Evolutionary conservation across 2,113 vertebrate species (phyloP).

Genomic region (Notiomystis cincta): DNA sequence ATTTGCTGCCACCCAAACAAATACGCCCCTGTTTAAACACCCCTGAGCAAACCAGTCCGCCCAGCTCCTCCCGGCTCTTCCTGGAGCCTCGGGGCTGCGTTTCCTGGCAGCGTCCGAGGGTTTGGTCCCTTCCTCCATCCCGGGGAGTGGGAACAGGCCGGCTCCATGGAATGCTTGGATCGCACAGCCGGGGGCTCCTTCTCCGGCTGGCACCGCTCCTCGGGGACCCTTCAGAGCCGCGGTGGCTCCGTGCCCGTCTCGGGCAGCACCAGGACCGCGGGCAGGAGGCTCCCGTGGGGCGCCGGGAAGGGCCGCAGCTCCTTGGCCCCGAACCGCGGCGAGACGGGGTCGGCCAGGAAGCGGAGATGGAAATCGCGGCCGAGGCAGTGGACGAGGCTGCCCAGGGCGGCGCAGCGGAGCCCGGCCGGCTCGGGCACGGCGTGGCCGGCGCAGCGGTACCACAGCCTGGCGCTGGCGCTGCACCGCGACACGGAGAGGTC

Average conservation of each 20-base stretch:
- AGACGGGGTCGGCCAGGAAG: slow-evolving; percentile 83
- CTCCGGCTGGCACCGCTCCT: fast-evolving
- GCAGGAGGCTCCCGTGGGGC: slow-evolving; percentile 79
- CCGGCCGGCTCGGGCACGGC: slow-evolving; percentile 41
- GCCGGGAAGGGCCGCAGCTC: slow-evolving; percentile 75
- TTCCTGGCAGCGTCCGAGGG: fast-evolving
- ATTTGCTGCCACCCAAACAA: not conserved
- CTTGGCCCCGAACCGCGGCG: slow-evolving; percentile 79
- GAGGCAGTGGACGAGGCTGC: slow-evolving; percentile 80
- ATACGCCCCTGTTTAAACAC: not conserved
- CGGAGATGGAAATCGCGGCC: slow-evolving; percentile 75
- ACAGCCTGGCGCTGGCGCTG: slow-evolving; percentile 78
- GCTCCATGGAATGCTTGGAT: not conserved
- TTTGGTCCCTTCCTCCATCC: not conserved
- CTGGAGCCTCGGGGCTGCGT: not conserved
- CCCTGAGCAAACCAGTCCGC: not conserved
- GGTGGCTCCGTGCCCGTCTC: slow-evolving; percentile 66
- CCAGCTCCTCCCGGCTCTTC: not conserved
- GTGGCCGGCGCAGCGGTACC: slow-evolving; percentile 82
- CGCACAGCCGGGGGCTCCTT: fast-evolving
- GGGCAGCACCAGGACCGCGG: slow-evolving; percentile 78
- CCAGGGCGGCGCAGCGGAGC: slow-evolving; percentile 80
- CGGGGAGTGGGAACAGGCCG: fast-evolving
- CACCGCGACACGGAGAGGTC: slow-evolving; percentile 82
- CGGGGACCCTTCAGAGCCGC: slow-evolving; percentile 59